Conservation (phyloP, 2,888 invertebrate genomes). For the Thymelicus acteon region DNA sequence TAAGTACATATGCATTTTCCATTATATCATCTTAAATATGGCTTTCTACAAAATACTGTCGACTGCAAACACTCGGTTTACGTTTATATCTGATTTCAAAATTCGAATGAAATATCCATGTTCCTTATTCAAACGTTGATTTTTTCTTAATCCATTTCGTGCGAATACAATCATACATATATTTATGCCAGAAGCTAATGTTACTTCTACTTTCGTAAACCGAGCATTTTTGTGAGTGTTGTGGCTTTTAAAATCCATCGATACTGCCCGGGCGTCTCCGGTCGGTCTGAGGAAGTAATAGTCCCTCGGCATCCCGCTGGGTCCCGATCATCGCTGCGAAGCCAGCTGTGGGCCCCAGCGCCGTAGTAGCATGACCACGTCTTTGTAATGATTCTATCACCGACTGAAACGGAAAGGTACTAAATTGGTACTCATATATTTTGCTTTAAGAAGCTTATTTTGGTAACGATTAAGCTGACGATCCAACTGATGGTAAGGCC, state of each 20-base stretch:
- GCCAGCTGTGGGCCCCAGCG: slow-evolving; percentile 79
- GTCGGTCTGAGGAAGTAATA: slow-evolving; percentile 69
- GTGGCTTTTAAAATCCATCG: slow-evolving; percentile 70
- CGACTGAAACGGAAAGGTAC: slow-evolving; percentile 55
- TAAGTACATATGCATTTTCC: background rate
- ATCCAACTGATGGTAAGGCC: too few relatives aligned
- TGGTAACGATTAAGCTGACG: too few relatives aligned
- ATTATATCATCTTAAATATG: background rate
- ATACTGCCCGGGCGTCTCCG: slow-evolving; percentile 78
- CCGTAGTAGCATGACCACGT: slow-evolving; percentile 80
- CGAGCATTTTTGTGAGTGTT: background rate
- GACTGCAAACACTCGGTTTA: background rate
- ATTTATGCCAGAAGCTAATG: too few relatives aligned
- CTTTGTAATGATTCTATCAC: slow-evolving; percentile 71
- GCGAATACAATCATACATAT: too few relatives aligned
- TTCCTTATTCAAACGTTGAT: too few relatives aligned
- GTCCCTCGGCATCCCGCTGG: slow-evolving; percentile 69
- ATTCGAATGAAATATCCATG: too few relatives aligned
- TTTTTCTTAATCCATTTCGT: too few relatives aligned
- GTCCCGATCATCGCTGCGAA: slow-evolving; percentile 87
- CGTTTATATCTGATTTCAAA: background rate
- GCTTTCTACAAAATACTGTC: background rate
- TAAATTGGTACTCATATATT: too few relatives aligned
- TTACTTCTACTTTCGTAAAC: background rate
- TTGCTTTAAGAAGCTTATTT: too few relatives aligned